A percentile compares a stretch with the other conserved stretches of the same genome.
phyloP scores from a whole-genome alignment of 2,113 vertebrate genomes.

The Steatornis caripensis region DNA sequence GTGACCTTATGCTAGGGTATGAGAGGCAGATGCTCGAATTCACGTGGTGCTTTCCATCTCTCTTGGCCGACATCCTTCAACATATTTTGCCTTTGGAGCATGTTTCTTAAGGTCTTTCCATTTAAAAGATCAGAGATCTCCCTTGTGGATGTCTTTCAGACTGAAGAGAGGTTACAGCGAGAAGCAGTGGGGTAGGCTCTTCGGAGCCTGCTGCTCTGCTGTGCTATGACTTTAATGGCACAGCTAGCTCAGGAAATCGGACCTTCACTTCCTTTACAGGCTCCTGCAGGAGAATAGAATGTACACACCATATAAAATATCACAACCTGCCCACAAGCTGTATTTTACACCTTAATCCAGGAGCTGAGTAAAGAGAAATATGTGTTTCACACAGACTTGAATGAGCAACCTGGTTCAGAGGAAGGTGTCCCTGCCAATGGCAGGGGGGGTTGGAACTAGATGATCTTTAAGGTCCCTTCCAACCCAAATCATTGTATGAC shows the following conservation, averaged over 20 bases:
- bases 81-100: neutral
- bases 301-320: neutral
- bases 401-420: no score
- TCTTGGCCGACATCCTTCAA: neutral
- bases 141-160: neutral
- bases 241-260: neutral
- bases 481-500: no score
- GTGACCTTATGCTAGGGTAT: neutral
- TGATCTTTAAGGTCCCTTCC: no score
- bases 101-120: neutral
- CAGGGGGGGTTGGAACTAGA: no score
- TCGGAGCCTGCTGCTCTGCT: neutral
- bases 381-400: neutral
- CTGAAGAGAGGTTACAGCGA: neutral
- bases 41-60: neutral
- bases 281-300: neutral
- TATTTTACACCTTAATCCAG: neutral
- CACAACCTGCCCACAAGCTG: neutral
- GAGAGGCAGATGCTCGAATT: neutral
- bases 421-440: no score
- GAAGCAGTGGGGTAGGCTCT: fast-evolving
- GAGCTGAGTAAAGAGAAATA: neutral
- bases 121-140: neutral
- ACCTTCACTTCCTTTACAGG: neutral
- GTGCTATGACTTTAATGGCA: fast-evolving